Conservation (phyloP, 2,797 vertebrate genomes). For the Rhabdophis nuchalis region DNA sequence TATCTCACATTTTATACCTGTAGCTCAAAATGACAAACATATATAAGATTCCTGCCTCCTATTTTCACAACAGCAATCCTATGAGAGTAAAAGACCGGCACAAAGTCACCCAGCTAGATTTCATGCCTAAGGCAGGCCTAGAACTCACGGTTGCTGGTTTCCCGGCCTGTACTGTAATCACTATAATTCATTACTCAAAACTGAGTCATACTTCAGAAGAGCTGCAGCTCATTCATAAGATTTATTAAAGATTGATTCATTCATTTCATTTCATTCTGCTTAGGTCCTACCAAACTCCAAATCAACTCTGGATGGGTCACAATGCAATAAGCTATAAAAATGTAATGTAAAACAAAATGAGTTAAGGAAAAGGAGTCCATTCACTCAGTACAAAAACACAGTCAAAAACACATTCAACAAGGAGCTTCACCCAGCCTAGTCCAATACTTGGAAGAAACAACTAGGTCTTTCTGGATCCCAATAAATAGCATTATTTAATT, state of each 20-base stretch:
- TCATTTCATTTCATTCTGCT: background rate
- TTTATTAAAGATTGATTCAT: background rate
- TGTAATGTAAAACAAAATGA: background rate
- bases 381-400: background rate
- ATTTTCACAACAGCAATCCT: background rate
- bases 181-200: background rate
- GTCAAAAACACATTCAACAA: background rate
- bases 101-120: background rate
- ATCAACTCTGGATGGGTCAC: background rate
- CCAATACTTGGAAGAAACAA: background rate
- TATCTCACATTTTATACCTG: background rate
- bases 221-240: background rate
- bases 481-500: background rate
- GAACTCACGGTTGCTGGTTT: background rate
- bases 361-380: background rate
- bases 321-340: background rate
- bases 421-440: background rate
- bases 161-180: background rate
- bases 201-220: background rate
- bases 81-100: background rate
- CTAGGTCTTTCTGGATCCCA: background rate
- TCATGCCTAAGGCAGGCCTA: background rate
- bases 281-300: background rate
- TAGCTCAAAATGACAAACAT: background rate
- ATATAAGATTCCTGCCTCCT: background rate